Conservation (phyloP, 2,797 vertebrate species). For the Crocidura indochinensis region DNA sequence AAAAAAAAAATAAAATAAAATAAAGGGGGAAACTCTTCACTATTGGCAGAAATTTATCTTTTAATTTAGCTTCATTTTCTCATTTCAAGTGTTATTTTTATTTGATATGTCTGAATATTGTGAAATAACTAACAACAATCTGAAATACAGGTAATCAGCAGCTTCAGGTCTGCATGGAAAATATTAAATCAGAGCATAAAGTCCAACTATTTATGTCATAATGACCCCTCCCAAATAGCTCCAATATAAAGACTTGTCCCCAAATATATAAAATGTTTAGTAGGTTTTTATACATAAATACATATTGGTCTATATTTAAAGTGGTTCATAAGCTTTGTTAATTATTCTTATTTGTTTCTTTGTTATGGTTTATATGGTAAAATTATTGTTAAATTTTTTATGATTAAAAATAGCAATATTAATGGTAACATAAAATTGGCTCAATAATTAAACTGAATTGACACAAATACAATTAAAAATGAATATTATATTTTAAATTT, state of each 20-base stretch:
- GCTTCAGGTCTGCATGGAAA: neutral
- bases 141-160: neutral
- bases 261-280: conserved; percentile 67
- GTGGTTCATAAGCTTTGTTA: conserved; percentile 65
- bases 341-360: neutral
- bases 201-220: conserved; percentile 55
- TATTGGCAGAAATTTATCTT: neutral
- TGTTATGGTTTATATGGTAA: conserved; percentile 60
- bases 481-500: neutral
- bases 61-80: neutral
- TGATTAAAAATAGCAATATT: conserved; percentile 39
- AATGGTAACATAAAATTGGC: neutral
- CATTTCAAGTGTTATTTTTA: conserved; percentile 3
- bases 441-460: neutral
- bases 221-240: conserved; percentile 18
- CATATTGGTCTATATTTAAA: conserved; percentile 60
- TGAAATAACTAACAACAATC: neutral
- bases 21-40: neutral
- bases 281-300: conserved; percentile 69
- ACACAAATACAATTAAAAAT: neutral
- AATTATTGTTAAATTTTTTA: conserved; percentile 71
- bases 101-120: neutral
- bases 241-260: conserved; percentile 59
- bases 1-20: no score
- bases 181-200: neutral